Evolutionary conservation across 1,140 invertebrate genomes (phyloP).

Genomic region (Lordiphosa stackelbergi): DNA sequence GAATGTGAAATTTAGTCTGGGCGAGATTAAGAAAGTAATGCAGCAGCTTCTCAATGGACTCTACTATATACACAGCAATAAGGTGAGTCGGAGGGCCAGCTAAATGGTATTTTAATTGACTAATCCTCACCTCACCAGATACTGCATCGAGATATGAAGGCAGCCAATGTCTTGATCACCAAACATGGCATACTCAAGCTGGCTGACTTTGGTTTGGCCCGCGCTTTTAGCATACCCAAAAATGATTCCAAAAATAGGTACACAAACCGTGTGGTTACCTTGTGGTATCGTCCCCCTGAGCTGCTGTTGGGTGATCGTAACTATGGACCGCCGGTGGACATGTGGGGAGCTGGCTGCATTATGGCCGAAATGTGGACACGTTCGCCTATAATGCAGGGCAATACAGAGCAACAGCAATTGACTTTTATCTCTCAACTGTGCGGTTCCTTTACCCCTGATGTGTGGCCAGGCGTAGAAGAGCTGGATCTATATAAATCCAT

Average conservation of each 20-base stretch:
- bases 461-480: conserved; percentile 96
- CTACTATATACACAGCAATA: conserved; percentile 98
- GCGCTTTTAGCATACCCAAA: conserved; percentile 94
- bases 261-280: conserved; percentile 97
- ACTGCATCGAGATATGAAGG: conserved; percentile 98
- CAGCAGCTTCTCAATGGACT: conserved; percentile 97
- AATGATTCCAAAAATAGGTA: conserved; percentile 92
- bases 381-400: conserved; percentile 92
- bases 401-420: conserved; percentile 96
- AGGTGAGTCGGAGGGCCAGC: conserved; percentile 79
- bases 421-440: conserved; percentile 97
- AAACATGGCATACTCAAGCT: conserved; percentile 96
- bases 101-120: not conserved
- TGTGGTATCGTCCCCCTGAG: conserved; percentile 97
- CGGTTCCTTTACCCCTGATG: conserved; percentile 95
- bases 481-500: conserved; percentile 95
- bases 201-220: conserved; percentile 94
- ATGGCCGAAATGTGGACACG: conserved; percentile 99
- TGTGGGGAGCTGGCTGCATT: conserved; percentile 99
- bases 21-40: conserved; percentile 99
- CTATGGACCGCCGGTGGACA: conserved; percentile 97
- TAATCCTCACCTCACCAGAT: conserved; percentile 79
- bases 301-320: conserved; percentile 90
- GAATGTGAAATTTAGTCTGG: conserved; percentile 97
- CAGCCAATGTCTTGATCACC: conserved; percentile 98